Evolutionary conservation across 2,888 invertebrate genomes (phyloP).

Genomic region (Dione vanillae): DNA sequence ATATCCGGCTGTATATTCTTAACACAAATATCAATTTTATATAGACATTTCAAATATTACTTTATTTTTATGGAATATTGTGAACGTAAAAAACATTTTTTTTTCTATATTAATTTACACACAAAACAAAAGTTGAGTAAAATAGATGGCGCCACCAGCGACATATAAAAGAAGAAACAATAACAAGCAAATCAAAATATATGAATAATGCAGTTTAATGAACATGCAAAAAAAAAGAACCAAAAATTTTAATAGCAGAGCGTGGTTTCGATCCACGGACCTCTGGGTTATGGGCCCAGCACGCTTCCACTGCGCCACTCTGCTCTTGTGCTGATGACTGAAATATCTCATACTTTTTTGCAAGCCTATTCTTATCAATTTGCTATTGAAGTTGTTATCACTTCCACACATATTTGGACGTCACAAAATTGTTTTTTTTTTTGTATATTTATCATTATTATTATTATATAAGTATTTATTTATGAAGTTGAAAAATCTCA

Average conservation of each 20-base stretch:
- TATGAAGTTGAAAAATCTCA: too few species aligned
- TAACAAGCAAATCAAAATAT: background rate
- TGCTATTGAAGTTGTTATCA: background rate
- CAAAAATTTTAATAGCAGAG: slow-evolving; percentile 85
- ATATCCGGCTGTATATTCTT: too few species aligned
- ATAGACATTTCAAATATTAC: too few species aligned
- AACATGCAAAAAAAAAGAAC: slow-evolving; percentile 38
- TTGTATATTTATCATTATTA: too few species aligned
- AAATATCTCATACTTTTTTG: background rate
- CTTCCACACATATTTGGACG: background rate
- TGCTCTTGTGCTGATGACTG: slow-evolving; percentile 70
- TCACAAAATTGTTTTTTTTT: too few species aligned
- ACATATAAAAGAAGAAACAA: background rate
- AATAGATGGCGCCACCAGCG: slow-evolving; percentile 30
- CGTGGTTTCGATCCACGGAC: slow-evolving; percentile 96
- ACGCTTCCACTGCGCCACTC: slow-evolving; percentile 94
- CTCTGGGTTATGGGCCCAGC: slow-evolving; percentile 95
- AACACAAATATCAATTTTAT: too few species aligned
- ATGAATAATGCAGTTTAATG: too few species aligned
- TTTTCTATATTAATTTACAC: too few species aligned
- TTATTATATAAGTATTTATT: too few species aligned
- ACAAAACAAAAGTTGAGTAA: too few species aligned
- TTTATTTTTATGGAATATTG: too few species aligned
- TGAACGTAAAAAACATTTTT: too few species aligned
- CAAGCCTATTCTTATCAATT: background rate